Base-by-base conservation (phyloP, 35 echinoderm and acorn worm genomes). In the Holothuria glaberrima region DNA sequence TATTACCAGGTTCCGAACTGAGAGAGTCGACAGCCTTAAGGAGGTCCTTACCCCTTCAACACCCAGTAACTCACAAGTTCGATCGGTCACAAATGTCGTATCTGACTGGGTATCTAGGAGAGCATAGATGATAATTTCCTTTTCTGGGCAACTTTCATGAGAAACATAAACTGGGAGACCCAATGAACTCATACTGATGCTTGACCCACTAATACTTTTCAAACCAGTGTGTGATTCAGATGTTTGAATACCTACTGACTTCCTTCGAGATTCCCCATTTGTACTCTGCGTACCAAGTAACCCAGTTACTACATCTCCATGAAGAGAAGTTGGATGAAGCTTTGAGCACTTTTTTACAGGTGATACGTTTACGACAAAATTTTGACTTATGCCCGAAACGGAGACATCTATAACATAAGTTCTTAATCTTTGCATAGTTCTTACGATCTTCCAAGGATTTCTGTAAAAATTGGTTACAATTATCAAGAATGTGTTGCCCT, bases 81-180 rank as follows among this genome's bases (percentile, higher is more conserved):
- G 18, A 19, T 82, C 78, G 6, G 78, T 58, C 16, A 82, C 56
- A 59, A 58, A 82, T 14, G 78, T 82, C 9, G 78, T 82, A 32
- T 82, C 78, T 21, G 78, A 82, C 78, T 82, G 77, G 30, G 77
- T 82, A 57, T 82, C 78, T 58, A 82, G 16, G 10, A 82, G 2
- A 6, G 78, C 78, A 32, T 82, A 82, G 6, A 26, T 32, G 0
- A 82, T 6, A 32, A 82, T 27, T 82, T 82, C 78, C 24, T 58
- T 82, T 0, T 58, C 48, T 56, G 78, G 78, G 46, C 17, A 56
- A 25, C 30, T 48, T 1, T 59, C 50, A 59, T 82, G 78, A 27
- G 78, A 82, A 14, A 82, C 48, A 59, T 82, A 82, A 1, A 58
- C 78, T 2, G 78, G 78, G 9, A 82, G 5, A 27, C 20, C 50